Evolutionary conservation across 2,888 invertebrate species (phyloP), one percentile per base, ranked within the genome.

Genomic region (Liposcelis brunnea): DNA sequence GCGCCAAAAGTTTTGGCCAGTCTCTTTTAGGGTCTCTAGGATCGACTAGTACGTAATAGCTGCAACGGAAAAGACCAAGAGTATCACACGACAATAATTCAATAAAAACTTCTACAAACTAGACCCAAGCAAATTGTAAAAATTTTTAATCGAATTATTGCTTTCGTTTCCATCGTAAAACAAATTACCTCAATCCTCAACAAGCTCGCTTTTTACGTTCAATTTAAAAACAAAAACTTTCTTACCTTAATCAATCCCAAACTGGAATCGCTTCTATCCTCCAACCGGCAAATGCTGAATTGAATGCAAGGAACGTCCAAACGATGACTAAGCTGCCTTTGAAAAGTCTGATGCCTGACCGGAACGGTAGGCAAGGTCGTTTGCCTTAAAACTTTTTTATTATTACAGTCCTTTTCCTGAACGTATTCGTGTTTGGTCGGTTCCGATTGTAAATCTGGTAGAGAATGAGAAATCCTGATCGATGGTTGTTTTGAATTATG

Each of bases 301-400:
- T 83, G 80, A 49, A 83, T 79, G 34, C 50, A 50, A 2, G 80
- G 78, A 51, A 80, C 63, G 56, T 84, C 83, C 50, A 85, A 68
- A 11, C 80, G 74, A 58, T 85, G 82, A 0, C 83, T 83, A 31
- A 84, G 68, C 60, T 85, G 84, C 1, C 85, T 68, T 57, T 84
- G 83, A 61, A 85, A 85, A 40, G 78, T 78, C 59, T 81, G 82
- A 60, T 84, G 83, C 19, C 84, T 70, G 37, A 79, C 81, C 5
- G 84, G 82, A 4, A 84, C 83, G 43, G 81, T 81, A 2, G 85
- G 85, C 21, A 85, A 63, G 1, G 85, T 85, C 1, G 83, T 82
- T 65, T 85, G 85, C 7, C 84, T 72, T 12, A 82, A 65, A n/a
- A 82, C 80, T 75, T 81, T 60, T 72, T 80, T 80, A 14, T 71